These are phyloP conservation scores for Microcebus tavaratra DNA, from an alignment of 2,113 vertebrate genomes.

Conservation along the genomic window DNA sequence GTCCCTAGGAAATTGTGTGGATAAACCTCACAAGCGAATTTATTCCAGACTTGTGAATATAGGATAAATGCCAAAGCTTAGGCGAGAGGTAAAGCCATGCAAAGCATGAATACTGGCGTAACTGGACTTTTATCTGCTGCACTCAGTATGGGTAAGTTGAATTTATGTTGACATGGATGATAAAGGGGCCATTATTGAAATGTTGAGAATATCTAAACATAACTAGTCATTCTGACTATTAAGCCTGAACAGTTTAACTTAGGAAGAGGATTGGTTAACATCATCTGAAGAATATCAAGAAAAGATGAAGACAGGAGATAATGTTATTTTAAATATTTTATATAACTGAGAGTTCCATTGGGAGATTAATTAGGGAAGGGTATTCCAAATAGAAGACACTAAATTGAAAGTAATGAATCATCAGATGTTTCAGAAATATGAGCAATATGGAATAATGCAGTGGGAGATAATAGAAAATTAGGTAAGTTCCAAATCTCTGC, in stretches of 20 bases:
- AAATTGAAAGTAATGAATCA: fast-evolving
- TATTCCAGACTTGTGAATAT: neutral
- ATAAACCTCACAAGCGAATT: neutral
- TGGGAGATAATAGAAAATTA: neutral
- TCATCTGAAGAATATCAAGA: neutral
- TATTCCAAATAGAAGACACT: neutral
- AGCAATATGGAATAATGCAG: neutral
- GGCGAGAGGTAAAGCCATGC: neutral
- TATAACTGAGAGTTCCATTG: neutral
- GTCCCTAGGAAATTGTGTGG: neutral
- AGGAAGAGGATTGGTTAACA: neutral
- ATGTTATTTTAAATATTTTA: neutral
- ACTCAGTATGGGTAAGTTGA: neutral
- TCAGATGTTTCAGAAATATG: neutral
- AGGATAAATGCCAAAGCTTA: neutral
- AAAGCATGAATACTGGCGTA: neutral
- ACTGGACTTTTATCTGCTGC: neutral
- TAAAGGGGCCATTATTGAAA: neutral
- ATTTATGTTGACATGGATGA: neutral
- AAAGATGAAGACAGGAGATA: neutral
- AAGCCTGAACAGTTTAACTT: neutral
- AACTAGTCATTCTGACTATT: neutral
- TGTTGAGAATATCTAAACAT: neutral
- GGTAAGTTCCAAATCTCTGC: neutral
- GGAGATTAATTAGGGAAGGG: fast-evolving